Evolutionary conservation across 1,140 invertebrate species (phyloP), one percentile per base, ranked within the genome.

Genomic region (Augochlora pura): DNA sequence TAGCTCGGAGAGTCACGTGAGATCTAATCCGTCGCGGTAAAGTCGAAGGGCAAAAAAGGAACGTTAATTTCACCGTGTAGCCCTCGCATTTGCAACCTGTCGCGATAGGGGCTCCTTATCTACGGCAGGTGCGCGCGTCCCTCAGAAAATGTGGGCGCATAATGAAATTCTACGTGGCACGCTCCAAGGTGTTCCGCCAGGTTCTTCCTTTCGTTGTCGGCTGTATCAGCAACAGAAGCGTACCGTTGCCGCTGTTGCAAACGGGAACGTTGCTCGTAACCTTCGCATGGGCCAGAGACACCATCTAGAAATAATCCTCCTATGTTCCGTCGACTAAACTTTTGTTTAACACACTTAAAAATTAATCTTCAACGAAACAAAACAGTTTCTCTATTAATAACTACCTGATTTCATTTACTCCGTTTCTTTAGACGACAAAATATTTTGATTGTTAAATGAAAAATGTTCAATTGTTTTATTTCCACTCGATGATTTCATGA

Each of bases 61-160:
- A 57, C 67, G 52, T 52, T 78, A 57, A 66, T 73, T 84, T 75
- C n/a, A 21, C 2, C 25, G 54, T 27, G 39, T n/a, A 27, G 23
- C 38, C 54, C 83, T 70, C 84, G 70, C 80, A 79, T 85, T 82
- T 68, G 73, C 71, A 76, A 85, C 83, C 77, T 84, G 67, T 64
- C 84, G 73, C 65, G 78, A 85, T 85, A 77, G 46, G 72, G 54
- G 60, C 73, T 64, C 77, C 80, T 89, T 91, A 91, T 91, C 89
- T 80, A 67, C 75, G 86, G 75, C 90, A 91, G 90, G 90, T 91
- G 89, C 75, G 78, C 75, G 77, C 80, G 66, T 67, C 77, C 80
- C 72, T 76, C 66, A 84, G 72, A 86, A 89, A 88, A 87, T 87
- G 85, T 89, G 81, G 86, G 81, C 76, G 81, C 84, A 68, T 72